A percentile compares a stretch with the other conserved stretches of the same genome.
Evolutionary conservation across 2,797 vertebrate species (phyloP).

Genomic region (Phalloptychus januarius): DNA sequence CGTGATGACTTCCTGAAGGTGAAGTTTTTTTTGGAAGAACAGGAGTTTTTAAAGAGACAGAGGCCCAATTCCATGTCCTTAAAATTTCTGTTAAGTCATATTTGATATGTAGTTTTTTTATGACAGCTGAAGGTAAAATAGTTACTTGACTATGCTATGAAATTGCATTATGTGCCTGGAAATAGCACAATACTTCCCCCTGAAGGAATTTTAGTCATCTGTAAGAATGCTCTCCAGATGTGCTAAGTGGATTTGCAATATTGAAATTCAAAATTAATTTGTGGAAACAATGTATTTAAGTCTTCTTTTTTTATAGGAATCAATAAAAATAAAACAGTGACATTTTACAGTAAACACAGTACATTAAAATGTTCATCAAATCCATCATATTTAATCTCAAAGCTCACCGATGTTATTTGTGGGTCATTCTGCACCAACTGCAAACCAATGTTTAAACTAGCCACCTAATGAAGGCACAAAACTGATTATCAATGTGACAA

Average conservation of each 20-base stretch:
- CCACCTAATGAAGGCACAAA: conserved; percentile 60
- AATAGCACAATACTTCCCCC: too few relatives aligned
- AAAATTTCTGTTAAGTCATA: too few relatives aligned
- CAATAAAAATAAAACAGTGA: conserved; percentile 66
- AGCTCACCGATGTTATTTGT: conserved; percentile 26
- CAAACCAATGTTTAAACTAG: conserved; percentile 51
- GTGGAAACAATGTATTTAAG: conserved; percentile 53
- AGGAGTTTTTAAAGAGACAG: too few relatives aligned
- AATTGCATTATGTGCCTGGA: too few relatives aligned
- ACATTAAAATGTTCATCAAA: conserved; percentile 37
- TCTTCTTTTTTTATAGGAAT: conserved; percentile 47
- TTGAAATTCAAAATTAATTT: conserved; percentile 38
- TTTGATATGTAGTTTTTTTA: too few relatives aligned
- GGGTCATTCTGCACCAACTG: conserved; percentile 62
- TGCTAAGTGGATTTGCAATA: conserved; percentile 1
- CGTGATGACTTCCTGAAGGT: too few relatives aligned
- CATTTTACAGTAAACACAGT: conserved; percentile 44
- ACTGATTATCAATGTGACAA: conserved; percentile 32
- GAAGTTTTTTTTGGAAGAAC: too few relatives aligned
- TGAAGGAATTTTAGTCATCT: not conserved
- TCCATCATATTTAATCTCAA: conserved; percentile 43
- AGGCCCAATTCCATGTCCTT: too few relatives aligned
- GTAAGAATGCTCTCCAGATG: not conserved
- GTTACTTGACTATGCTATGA: too few relatives aligned
- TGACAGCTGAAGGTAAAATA: too few relatives aligned